A percentile compares a stretch with the other conserved stretches of the same genome.
Evolutionary conservation across 2,888 invertebrate genomes (phyloP).

Genomic region (Halocaridina rubra): DNA sequence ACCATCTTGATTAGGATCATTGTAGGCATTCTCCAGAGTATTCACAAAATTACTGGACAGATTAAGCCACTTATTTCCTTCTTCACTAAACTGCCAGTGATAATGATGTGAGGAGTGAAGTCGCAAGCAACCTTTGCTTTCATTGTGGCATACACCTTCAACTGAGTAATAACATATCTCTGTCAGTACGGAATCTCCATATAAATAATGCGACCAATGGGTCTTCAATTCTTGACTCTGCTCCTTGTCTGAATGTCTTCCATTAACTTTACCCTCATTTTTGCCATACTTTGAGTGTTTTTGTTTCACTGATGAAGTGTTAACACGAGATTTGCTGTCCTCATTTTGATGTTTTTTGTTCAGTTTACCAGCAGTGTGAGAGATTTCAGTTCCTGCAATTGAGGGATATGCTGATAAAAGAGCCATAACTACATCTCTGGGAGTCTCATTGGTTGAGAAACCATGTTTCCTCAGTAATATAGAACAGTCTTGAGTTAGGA

Average conservation of each 20-base stretch:
- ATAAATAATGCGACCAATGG: constrained; percentile 28
- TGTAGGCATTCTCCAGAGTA: constrained; percentile 32
- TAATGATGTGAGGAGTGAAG: constrained; percentile 38
- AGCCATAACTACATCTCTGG: constrained; percentile 24
- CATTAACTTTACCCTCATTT: too few species aligned
- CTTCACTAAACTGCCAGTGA: constrained; percentile 46
- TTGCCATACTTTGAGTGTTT: too few species aligned
- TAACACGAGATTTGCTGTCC: too few species aligned
- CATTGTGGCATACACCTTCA: constrained; percentile 19
- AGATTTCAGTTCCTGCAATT: too few species aligned
- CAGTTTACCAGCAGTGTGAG: too few species aligned
- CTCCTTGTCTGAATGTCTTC: neutral
- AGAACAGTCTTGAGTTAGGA: constrained; percentile 3
- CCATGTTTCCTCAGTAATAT: neutral
- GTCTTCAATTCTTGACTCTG: neutral
- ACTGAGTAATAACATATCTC: constrained; percentile 51
- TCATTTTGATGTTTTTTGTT: too few species aligned
- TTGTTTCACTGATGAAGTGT: too few species aligned
- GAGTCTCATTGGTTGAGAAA: constrained; percentile 42
- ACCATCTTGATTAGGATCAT: constrained; percentile 20
- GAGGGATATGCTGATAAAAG: constrained; percentile 5
- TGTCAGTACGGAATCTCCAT: constrained; percentile 2
- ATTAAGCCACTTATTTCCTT: constrained; percentile 32
- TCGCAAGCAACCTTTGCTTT: constrained; percentile 31
- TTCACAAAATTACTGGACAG: neutral